A percentile compares a stretch with the other conserved stretches of the same genome.
Evolutionary conservation across 2,113 vertebrate genomes (phyloP).

Genomic region (Oryzias celebensis): DNA sequence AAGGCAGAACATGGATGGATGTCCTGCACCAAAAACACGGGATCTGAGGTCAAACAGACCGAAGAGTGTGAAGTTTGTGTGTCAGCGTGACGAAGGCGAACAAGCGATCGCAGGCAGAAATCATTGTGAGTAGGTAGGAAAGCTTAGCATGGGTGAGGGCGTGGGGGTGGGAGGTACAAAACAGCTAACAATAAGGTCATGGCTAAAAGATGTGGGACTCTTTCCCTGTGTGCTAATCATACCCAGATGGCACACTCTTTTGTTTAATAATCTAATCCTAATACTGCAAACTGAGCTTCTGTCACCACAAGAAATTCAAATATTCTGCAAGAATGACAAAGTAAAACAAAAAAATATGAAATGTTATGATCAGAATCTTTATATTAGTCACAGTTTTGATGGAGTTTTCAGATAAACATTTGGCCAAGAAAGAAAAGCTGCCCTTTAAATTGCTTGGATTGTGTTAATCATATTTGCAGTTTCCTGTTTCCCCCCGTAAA

Average conservation of each 20-base stretch:
- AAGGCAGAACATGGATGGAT: slow-evolving; percentile 44
- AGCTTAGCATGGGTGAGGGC: slow-evolving; percentile 4
- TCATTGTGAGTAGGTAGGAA: slow-evolving; percentile 5
- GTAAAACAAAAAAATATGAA: slow-evolving; percentile 18
- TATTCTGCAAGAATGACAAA: background rate
- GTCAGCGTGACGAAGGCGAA: slow-evolving; percentile 47
- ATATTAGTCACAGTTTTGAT: slow-evolving; percentile 4
- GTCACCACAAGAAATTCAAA: background rate
- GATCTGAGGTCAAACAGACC: slow-evolving; percentile 49
- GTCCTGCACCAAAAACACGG: slow-evolving; percentile 48
- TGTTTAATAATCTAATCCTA: slow-evolving; percentile 15
- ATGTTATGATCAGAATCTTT: slow-evolving; percentile 2
- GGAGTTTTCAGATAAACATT: slow-evolving; percentile 13
- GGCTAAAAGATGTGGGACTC: slow-evolving; percentile 4
- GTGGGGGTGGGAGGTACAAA: background rate
- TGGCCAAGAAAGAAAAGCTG: slow-evolving; percentile 21
- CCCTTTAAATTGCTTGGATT: background rate
- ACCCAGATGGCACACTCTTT: slow-evolving; percentile 4
- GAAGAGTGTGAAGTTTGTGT: slow-evolving; percentile 47
- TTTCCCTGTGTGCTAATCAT: slow-evolving; percentile 6
- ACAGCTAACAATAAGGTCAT: slow-evolving; percentile 20
- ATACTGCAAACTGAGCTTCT: background rate
- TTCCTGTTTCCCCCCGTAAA: slow-evolving; percentile 1
- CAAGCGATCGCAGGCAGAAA: slow-evolving; percentile 59
- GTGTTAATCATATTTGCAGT: background rate